Percentiles rank a stretch among this genome's conserved stretches.
Evolutionary conservation across 2,888 invertebrate genomes (phyloP).

Genomic region (Acanthosepion pharaonis): DNA sequence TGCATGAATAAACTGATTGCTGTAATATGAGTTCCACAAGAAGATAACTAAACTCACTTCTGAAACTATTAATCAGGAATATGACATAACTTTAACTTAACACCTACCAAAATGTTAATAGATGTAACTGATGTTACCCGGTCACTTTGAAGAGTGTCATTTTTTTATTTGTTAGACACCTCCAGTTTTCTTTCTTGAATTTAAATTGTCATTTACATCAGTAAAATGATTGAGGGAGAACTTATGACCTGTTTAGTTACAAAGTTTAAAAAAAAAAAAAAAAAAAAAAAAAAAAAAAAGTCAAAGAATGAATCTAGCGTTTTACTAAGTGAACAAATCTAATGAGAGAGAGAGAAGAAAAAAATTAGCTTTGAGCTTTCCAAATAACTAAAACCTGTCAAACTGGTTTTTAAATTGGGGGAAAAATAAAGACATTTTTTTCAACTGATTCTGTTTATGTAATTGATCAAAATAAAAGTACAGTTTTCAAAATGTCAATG

Average conservation of each 20-base stretch:
- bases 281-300: not conserved
- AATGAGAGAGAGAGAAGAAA: not conserved
- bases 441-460: not conserved
- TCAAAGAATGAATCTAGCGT: no score
- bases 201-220: not conserved
- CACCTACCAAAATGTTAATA: no score
- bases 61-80: no score
- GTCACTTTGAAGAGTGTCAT: no score
- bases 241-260: not conserved
- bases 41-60: no score
- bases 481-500: not conserved
- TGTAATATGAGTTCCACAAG: no score
- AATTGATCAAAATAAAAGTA: slow-evolving; percentile 4
- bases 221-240: not conserved
- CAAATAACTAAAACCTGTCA: not conserved
- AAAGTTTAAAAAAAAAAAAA: not conserved
- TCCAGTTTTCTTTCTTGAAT: no score
- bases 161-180: no score
- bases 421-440: not conserved
- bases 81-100: no score
- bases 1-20: no score
- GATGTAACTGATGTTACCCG: no score
- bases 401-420: not conserved
- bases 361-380: not conserved
- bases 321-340: not conserved